Conservation (phyloP, 2,797 vertebrate genomes). For the Tachyglossus aculeatus region DNA sequence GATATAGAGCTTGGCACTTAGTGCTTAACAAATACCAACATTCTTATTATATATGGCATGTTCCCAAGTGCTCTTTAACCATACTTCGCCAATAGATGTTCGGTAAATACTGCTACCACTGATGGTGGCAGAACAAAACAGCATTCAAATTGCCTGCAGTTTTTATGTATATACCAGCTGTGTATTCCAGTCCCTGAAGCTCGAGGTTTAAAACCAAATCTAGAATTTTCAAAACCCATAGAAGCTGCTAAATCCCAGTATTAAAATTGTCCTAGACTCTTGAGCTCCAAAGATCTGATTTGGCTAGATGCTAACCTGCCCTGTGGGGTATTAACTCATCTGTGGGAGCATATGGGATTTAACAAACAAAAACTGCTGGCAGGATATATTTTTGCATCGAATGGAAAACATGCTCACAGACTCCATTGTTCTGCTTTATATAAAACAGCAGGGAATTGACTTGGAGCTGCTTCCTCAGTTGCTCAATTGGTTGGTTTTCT, state of each 20-base stretch:
- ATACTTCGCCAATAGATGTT: too few relatives aligned
- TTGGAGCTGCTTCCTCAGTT: conserved; percentile 14
- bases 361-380: conserved; percentile 56
- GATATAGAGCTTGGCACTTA: too few relatives aligned
- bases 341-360: conserved; percentile 57
- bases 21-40: too few relatives aligned
- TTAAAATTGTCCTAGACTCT: conserved; percentile 44
- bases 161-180: too few relatives aligned
- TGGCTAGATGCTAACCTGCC: conserved; percentile 19
- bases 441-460: conserved; percentile 42
- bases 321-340: conserved; percentile 54
- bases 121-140: too few relatives aligned
- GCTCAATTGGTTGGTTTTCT: conserved; percentile 34
- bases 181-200: too few relatives aligned
- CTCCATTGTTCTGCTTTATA: conserved; percentile 16
- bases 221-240: conserved; percentile 44
- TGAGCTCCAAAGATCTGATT: conserved; percentile 50
- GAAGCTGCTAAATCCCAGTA: conserved; percentile 54
- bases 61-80: too few relatives aligned
- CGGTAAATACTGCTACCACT: too few relatives aligned
- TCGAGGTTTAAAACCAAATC: too few relatives aligned
- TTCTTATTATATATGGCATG: too few relatives aligned
- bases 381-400: conserved; percentile 46
- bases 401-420: conserved; percentile 46
- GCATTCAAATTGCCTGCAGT: too few relatives aligned